Evolutionary conservation across 2,113 vertebrate species (phyloP), one percentile per base, ranked within the genome.

Genomic region (Vombatus ursinus): DNA sequence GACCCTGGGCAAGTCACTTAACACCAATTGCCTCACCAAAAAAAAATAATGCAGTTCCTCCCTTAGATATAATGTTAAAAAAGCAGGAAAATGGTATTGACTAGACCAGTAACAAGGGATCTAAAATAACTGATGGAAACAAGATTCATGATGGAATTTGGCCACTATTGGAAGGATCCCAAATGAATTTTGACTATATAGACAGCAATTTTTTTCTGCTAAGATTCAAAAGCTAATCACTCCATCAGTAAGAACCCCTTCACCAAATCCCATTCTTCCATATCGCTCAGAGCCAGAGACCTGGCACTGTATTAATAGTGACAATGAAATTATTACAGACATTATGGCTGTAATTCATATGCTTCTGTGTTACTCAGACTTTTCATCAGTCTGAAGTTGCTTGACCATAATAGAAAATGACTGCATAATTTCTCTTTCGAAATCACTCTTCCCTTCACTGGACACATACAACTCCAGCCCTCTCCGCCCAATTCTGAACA

Each of bases 371-470:
- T 94, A 94, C n/a, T 53, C 31, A 94, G 96, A 95, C 3, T 95
- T 92, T 93, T 94, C 96, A 94, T 96, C 95, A 94, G 90, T 96
- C 26, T 91, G 48, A 97, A 96, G 52, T 77, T 97, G 26, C n/a
- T 48, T 95, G 25, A 26, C 37, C 4, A n/a, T 94, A 94, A 93
- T 94, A 90, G 50, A 91, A 93, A 96, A 94, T 93, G 54, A 57
- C 51, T 93, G 48, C 44, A 89, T 95, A 95, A 89, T 94, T 98
- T 95, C 97, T 95, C 91, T 68, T 97, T 97, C 91, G 84, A 92
- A 95, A 51, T 91, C 16, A 90, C 50, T 97, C 44, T 92, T 89
- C 54, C 90, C 24, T 77, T 97, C 54, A 93, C 53, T 96, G 94
- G n/a, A 92, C 52, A 94, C 37, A 93, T 93, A 54, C 5, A 95